phyloP scores from a whole-genome alignment of 1,140 invertebrate genomes.

The Pogonognathellus flavescens region DNA sequence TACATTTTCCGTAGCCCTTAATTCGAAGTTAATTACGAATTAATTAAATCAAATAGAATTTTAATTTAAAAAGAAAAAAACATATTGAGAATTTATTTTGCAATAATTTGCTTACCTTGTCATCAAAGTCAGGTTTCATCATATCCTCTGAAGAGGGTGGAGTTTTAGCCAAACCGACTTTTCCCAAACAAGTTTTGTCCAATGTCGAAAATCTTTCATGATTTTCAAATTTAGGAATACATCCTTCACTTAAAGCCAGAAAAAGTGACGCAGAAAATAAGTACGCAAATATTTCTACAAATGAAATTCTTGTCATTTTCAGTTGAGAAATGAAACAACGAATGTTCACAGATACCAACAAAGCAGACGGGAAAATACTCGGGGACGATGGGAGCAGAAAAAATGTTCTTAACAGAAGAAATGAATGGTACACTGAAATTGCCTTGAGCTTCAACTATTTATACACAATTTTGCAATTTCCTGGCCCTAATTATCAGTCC shows the following conservation, averaged over 20 bases:
- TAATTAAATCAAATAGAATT: not conserved
- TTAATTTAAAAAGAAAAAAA: not conserved
- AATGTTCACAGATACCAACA: too few species aligned
- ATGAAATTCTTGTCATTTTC: too few species aligned
- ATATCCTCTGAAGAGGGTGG: constrained; percentile 34
- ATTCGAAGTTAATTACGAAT: not conserved
- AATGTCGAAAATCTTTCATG: not conserved
- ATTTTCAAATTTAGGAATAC: constrained; percentile 46
- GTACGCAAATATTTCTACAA: too few species aligned
- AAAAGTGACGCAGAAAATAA: not conserved
- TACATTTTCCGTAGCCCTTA: constrained; percentile 50
- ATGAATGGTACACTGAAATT: too few species aligned
- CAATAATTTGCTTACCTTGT: constrained; percentile 42
- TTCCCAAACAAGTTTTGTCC: constrained; percentile 8
- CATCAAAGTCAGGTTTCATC: constrained; percentile 43
- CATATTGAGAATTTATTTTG: too few species aligned
- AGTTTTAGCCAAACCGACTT: constrained; percentile 19
- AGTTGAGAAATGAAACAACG: too few species aligned
- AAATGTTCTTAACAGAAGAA: too few species aligned
- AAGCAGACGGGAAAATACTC: too few species aligned
- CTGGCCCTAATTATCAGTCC: too few species aligned
- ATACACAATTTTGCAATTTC: too few species aligned
- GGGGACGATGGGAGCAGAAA: too few species aligned
- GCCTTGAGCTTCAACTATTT: too few species aligned
- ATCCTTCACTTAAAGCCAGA: not conserved